Conservation (phyloP, 2,113 vertebrate species). For the Paraplagusia blochii region DNA sequence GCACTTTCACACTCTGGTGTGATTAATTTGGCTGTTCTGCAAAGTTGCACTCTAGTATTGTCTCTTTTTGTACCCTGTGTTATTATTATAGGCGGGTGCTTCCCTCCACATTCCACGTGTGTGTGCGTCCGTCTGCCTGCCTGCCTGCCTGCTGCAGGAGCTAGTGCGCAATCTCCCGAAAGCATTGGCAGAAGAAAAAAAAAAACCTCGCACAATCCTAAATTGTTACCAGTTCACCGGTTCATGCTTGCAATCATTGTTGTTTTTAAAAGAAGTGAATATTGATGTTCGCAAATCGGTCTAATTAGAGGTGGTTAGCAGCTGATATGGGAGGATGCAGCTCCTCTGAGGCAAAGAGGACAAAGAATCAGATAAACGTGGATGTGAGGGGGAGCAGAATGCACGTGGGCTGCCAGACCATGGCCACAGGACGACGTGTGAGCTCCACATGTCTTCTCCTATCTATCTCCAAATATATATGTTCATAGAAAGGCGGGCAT, state of each 20-base stretch:
- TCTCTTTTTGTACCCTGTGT: conserved; percentile 33
- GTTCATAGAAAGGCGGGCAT: too few species aligned
- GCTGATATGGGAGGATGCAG: conserved; percentile 32
- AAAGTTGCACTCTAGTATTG: conserved; percentile 6
- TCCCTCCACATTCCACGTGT: conserved; percentile 63
- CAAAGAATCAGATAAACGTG: conserved; percentile 39
- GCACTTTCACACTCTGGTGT: conserved; percentile 4
- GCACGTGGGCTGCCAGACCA: not conserved
- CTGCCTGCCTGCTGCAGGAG: conserved; percentile 11
- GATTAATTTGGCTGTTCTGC: conserved; percentile 26
- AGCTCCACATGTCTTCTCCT: too few species aligned
- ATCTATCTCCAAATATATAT: too few species aligned
- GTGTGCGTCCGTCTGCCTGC: conserved; percentile 22
- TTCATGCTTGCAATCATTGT: too few species aligned
- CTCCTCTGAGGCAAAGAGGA: conserved; percentile 22
- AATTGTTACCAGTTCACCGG: too few species aligned
- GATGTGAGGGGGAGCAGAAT: conserved; percentile 18
- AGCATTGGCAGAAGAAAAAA: not conserved
- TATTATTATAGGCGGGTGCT: conserved; percentile 56
- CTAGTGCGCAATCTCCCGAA: conserved; percentile 26
- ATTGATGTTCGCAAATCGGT: conserved; percentile 8
- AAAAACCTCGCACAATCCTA: too few species aligned
- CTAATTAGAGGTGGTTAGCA: conserved; percentile 22
- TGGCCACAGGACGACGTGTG: too few species aligned
- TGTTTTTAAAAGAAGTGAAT: not conserved